These are phyloP conservation scores for Limnothrissa miodon DNA, from an alignment of 2,113 vertebrate genomes.

Conservation along the genomic window DNA sequence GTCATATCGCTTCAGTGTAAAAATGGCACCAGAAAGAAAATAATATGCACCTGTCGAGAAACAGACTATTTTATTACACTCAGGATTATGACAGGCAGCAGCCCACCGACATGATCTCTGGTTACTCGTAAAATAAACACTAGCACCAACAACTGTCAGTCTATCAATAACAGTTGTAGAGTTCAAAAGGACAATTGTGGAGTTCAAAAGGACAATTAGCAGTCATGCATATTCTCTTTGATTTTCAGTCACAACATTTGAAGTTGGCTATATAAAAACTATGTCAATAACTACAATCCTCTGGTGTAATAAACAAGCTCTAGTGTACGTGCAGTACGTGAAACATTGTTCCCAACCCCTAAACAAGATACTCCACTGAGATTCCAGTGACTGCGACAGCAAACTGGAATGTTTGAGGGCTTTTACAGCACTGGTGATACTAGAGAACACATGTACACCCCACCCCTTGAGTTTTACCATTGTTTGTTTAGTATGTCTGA, in stretches of 20 bases:
- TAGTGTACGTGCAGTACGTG: not conserved
- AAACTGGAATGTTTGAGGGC: not conserved
- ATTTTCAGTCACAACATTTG: no score
- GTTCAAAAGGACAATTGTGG: not conserved
- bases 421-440: not conserved
- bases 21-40: not conserved
- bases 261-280: no score
- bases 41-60: not conserved
- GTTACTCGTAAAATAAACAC: not conserved
- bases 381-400: not conserved
- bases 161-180: not conserved
- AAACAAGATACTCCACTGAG: not conserved
- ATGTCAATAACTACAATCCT: no score
- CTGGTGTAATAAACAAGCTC: no score
- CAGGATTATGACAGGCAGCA: not conserved
- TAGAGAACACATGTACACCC: not conserved
- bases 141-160: not conserved
- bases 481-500: not conserved
- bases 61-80: not conserved
- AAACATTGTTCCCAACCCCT: not conserved
- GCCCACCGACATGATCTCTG: not conserved
- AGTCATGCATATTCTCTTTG: not conserved
- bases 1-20: not conserved
- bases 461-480: not conserved
- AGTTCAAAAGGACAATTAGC: not conserved